phyloP scores from a whole-genome alignment of 1,140 invertebrate genomes.

The Ooceraea biroi region DNA sequence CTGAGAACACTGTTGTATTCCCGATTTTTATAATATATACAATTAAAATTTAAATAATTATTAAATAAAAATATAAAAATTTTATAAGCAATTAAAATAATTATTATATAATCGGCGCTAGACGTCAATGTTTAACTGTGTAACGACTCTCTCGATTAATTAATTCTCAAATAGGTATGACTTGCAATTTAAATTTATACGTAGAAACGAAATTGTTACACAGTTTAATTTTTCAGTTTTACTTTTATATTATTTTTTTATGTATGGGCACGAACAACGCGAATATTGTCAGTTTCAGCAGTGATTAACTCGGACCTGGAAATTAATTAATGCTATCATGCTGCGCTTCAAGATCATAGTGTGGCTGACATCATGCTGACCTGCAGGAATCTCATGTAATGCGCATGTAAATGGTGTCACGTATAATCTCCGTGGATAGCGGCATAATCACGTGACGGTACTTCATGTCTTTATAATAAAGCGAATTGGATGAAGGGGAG shows the following conservation, averaged over 20 bases:
- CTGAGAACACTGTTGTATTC: too few species aligned
- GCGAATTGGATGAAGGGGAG: constrained; percentile 22
- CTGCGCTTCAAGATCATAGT: background rate
- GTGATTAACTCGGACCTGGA: background rate
- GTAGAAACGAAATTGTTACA: background rate
- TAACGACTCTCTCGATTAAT: too few species aligned
- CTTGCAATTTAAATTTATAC: background rate
- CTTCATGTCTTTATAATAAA: constrained; percentile 22
- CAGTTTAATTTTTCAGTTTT: background rate
- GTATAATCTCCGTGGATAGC: constrained; percentile 14
- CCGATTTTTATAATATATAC: too few species aligned
- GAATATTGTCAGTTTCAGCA: background rate
- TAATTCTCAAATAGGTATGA: too few species aligned
- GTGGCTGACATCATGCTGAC: constrained; percentile 8
- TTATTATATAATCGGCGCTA: too few species aligned
- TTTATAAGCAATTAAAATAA: too few species aligned
- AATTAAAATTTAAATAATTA: too few species aligned
- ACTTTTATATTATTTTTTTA: background rate
- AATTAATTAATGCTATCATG: constrained; percentile 2
- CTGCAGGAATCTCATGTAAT: constrained; percentile 18
- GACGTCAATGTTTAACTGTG: too few species aligned
- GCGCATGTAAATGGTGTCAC: constrained; percentile 21
- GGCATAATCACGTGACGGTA: constrained; percentile 1
- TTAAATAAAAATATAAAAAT: too few species aligned
- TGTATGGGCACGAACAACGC: background rate